Base-by-base conservation (phyloP, 2,888 invertebrate species). In the Horisme vitalbata region DNA sequence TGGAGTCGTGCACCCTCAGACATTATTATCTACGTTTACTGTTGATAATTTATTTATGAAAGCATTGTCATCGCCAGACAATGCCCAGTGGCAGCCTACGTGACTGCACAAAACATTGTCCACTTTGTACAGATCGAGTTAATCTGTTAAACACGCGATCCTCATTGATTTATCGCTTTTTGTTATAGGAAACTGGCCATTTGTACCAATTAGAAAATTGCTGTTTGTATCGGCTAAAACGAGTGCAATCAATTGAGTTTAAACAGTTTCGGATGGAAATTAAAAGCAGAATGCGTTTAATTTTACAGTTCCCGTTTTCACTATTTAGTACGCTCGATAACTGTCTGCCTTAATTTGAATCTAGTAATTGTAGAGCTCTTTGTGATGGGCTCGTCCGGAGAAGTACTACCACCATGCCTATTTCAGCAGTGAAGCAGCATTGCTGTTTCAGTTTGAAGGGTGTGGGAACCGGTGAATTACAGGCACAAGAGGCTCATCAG, bases 1-100 rank as follows among this genome's bases (percentile, higher is more conserved):
- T 6, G 18, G 6, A 52, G 45, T 54, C 55, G 46, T 57, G 53
- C 58, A 47, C 56, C 59, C 31, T 39, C 28, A 32, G 41, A 39
- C 50, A 45, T 57, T 59, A 50, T 48, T 54, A 55, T 45, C 47
- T 41, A 55, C 41, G 52, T 57, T 58, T 59, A 61, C 62, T 49
- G 41, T 53, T 54, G 62, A 65, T 68, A 63, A 73, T 75, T 18
- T 74, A 74, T 73, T 75, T 74, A 74, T 71, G 73, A 64, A 70
- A 63, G 67, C 75, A 78, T 76, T 76, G 75, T 77, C 67, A 71
- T 76, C 61, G 60, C 50, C 61, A 71, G 71, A 79, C 79, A 79
- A 78, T 79, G 73, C 65, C 63, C 61, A 57, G 45, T 32, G 56
- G 56, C 38, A 46, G 49, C 33, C 62, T 68, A 71, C 72, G 72